These are phyloP conservation scores for Xiphophorus hellerii DNA, from an alignment of 2,113 vertebrate genomes.

Conservation along the genomic window DNA sequence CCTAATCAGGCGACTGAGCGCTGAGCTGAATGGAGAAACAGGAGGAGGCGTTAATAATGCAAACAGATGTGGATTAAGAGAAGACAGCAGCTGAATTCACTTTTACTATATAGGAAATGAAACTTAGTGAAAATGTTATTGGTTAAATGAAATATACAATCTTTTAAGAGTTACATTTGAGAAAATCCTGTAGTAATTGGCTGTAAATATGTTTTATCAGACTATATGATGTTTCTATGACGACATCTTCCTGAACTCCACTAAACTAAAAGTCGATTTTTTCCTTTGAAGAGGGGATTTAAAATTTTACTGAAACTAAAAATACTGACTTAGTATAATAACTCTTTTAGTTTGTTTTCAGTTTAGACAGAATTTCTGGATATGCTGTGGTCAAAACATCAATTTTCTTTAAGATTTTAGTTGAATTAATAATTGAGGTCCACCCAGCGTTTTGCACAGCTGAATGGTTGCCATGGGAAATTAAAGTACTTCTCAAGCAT, in stretches of 20 bases:
- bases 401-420: no score
- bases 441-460: no score
- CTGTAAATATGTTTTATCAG: neutral
- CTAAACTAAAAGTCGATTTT: neutral
- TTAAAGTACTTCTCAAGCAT: no score
- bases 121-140: neutral
- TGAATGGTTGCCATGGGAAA: no score
- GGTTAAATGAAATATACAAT: neutral
- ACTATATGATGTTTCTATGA: neutral
- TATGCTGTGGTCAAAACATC: neutral
- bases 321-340: neutral
- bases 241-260: neutral
- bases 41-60: slow-evolving; percentile 38
- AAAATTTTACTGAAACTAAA: neutral
- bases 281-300: neutral
- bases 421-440: no score
- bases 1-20: slow-evolving; percentile 32
- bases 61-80: slow-evolving; percentile 30
- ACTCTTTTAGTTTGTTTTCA: no score
- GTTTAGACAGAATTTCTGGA: neutral
- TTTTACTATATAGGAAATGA: slow-evolving; percentile 12
- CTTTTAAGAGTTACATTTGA: neutral
- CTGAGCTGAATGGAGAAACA: slow-evolving; percentile 38
- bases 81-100: slow-evolving; percentile 1
- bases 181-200: neutral